Evolutionary conservation across 2,113 vertebrate genomes (phyloP).

Genomic region (Oostethus manadensis): DNA sequence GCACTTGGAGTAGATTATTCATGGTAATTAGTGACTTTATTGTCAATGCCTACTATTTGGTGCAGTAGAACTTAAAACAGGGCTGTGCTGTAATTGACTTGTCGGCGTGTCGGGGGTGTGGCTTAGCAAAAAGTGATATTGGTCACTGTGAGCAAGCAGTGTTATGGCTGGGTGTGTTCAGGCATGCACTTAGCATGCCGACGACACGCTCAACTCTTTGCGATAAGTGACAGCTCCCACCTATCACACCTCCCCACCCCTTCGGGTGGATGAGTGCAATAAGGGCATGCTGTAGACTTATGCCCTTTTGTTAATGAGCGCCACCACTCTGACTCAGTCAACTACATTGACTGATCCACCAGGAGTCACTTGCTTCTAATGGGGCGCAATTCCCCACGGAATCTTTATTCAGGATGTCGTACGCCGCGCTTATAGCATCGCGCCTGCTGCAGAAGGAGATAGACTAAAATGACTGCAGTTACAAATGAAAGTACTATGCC

Average conservation of each 20-base stretch:
- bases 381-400: conserved; percentile 23
- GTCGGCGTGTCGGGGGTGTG: too few relatives aligned
- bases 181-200: conserved; percentile 41
- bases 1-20: too few relatives aligned
- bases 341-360: conserved; percentile 44
- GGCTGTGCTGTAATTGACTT: too few relatives aligned
- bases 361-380: conserved; percentile 30
- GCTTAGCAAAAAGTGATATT: too few relatives aligned
- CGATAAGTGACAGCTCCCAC: conserved; percentile 45
- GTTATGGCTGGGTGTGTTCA: conserved; percentile 1
- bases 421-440: background rate
- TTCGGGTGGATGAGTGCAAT: conserved; percentile 12
- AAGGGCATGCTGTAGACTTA: conserved; percentile 45
- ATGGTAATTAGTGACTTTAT: too few relatives aligned
- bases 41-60: too few relatives aligned
- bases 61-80: too few relatives aligned
- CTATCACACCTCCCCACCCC: background rate
- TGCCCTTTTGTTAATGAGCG: conserved; percentile 65
- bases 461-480: background rate
- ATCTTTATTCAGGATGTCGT: conserved; percentile 8
- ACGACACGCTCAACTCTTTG: conserved; percentile 32
- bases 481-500: too few relatives aligned
- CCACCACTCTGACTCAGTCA: conserved; percentile 38
- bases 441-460: conserved; percentile 3
- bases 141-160: too few relatives aligned